Percentiles rank a stretch among this genome's conserved stretches.
Evolutionary conservation across 2,797 vertebrate genomes (phyloP).

Genomic region (Lacerta agilis): DNA sequence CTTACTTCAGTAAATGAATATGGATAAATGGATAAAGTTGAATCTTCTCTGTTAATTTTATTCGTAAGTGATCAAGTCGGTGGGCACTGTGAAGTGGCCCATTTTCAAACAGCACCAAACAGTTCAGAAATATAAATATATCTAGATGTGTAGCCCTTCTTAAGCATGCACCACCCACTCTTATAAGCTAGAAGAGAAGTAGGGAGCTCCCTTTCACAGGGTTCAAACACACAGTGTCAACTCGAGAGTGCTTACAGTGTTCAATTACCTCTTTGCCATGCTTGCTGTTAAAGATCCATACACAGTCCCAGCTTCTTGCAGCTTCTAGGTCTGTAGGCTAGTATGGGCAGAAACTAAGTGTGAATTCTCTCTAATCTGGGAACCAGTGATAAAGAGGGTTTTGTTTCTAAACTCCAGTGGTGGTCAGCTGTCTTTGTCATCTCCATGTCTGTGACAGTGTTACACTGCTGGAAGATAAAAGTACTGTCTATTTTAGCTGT

Average conservation of each 20-base stretch:
- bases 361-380: background rate
- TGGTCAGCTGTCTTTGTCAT: conserved; percentile 76
- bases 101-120: too few species aligned
- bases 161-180: too few species aligned
- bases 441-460: conserved; percentile 73
- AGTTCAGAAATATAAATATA: too few species aligned
- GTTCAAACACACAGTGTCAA: background rate
- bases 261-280: background rate
- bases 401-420: conserved; percentile 64
- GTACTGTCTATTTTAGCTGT: conserved; percentile 55
- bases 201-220: background rate
- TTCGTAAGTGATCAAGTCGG: too few species aligned
- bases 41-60: too few species aligned
- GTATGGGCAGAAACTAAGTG: background rate
- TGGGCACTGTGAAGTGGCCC: too few species aligned
- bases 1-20: too few species aligned
- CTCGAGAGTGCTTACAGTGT: background rate
- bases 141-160: too few species aligned
- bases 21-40: too few species aligned
- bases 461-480: conserved; percentile 79
- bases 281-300: background rate
- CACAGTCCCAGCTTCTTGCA: background rate
- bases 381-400: background rate
- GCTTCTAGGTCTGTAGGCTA: background rate
- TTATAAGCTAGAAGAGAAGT: too few species aligned